These are phyloP conservation scores for Neodiprion virginianus DNA, from an alignment of 1,140 invertebrate species.

Conservation along the genomic window DNA sequence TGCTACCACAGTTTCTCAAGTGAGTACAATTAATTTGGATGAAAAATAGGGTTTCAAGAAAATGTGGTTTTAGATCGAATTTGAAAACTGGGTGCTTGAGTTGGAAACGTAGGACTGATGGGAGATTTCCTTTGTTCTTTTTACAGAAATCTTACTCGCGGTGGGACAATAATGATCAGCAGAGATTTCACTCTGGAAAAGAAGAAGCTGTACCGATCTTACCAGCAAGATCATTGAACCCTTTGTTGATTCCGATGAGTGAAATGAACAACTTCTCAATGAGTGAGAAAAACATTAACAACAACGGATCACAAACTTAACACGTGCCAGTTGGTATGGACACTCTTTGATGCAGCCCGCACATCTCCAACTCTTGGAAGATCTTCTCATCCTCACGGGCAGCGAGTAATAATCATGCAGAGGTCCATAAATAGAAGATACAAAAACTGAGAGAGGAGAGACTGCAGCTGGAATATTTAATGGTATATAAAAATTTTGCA, in stretches of 20 bases:
- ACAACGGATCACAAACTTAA: neutral
- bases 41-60: no score
- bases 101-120: slow-evolving; percentile 5
- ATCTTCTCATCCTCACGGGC: neutral
- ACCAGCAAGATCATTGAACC: slow-evolving; percentile 60
- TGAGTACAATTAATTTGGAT: slow-evolving; percentile 62
- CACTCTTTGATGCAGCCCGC: neutral
- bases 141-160: slow-evolving; percentile 79
- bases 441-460: slow-evolving; percentile 4
- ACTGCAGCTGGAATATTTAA: neutral
- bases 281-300: neutral
- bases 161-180: slow-evolving; percentile 84
- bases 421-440: neutral
- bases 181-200: slow-evolving; percentile 83
- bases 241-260: neutral
- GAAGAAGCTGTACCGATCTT: slow-evolving; percentile 85
- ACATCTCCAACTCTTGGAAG: neutral
- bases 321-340: neutral
- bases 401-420: no score
- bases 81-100: neutral
- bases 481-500: neutral
- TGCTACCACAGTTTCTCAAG: slow-evolving; percentile 86
- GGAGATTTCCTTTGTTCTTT: slow-evolving; percentile 42
- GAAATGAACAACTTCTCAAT: neutral
- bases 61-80: neutral